phyloP scores from a whole-genome alignment of 2,113 vertebrate genomes.

The Struthidea cinerea region DNA sequence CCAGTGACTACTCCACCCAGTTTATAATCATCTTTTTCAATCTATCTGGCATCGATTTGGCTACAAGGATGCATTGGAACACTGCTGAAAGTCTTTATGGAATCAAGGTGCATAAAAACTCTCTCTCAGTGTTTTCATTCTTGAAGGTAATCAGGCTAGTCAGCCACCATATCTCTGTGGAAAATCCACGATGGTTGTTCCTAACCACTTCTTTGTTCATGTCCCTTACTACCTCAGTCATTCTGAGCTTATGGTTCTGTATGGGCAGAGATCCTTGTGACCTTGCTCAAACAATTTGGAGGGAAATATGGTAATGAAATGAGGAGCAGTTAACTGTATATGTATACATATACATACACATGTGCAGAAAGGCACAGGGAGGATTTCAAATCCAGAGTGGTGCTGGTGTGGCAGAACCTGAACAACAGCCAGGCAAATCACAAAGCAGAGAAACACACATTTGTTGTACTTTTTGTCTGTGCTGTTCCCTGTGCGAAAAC shows the following conservation, averaged over 20 bases:
- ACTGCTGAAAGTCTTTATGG: background rate
- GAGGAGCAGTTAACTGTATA: background rate
- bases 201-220: background rate
- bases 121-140: background rate
- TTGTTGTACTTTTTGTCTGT: background rate
- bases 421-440: background rate
- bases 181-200: background rate
- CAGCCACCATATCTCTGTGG: too few species aligned
- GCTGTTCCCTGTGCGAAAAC: background rate
- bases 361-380: background rate
- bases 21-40: background rate
- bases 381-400: background rate
- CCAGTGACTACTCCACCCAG: background rate
- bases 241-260: background rate
- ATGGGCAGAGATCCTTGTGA: background rate
- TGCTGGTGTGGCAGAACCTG: background rate
- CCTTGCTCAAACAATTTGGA: background rate
- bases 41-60: background rate
- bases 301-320: background rate
- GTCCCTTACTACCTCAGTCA: background rate
- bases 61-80: background rate
- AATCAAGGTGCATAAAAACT: background rate
- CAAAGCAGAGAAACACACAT: background rate
- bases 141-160: background rate
- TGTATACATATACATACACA: too few species aligned